Evolutionary conservation across 2,888 invertebrate species (phyloP), one percentile per base, ranked within the genome.

Genomic region (Junonia oenone): DNA sequence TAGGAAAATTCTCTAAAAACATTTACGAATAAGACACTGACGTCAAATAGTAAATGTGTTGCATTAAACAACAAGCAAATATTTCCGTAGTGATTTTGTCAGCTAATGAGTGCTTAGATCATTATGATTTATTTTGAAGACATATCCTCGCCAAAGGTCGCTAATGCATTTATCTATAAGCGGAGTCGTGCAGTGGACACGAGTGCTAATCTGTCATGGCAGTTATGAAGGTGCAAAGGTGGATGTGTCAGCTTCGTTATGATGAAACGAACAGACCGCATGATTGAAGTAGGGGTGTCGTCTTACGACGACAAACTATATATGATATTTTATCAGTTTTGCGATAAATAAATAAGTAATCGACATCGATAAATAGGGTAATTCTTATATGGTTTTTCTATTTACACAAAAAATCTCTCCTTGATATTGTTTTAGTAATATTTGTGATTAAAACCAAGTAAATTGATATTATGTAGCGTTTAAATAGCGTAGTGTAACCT

Each of bases 121-220:
- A 22, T 40, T 37, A 38, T 53, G 35, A 53, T 53, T 53, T 47
- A 38, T 40, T 53, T 53, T 47, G 40, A 53, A 40, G 53, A 40
- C 47, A 38, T 29, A 53, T 17, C 38, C 15, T 38, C 31, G 47
- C 47, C 53, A 53, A 47, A 47, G 22, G 40, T 35, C 35, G 45
- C 5, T 33, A 45, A 45, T 26, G 45, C 17, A 45, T 40, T 40
- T 13, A 2, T 51, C 45, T 52, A 37, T 27, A 52, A 52, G 33
- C 35, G 45, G 52, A 35, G 37, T 13, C 11, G 33, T 46, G 31
- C 5, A 40, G 17, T 13, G 43, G 26, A 46, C 17, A 52, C 37
- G 8, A 52, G 35, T 19, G n/a, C 13, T n/a, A 17, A 37, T 35
- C 4, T 35, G 9, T 45, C 17, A 26, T 51, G 19, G 14, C 26